These are phyloP conservation scores for Vidua macroura DNA, from an alignment of 2,113 vertebrate species.

Conservation along the genomic window DNA sequence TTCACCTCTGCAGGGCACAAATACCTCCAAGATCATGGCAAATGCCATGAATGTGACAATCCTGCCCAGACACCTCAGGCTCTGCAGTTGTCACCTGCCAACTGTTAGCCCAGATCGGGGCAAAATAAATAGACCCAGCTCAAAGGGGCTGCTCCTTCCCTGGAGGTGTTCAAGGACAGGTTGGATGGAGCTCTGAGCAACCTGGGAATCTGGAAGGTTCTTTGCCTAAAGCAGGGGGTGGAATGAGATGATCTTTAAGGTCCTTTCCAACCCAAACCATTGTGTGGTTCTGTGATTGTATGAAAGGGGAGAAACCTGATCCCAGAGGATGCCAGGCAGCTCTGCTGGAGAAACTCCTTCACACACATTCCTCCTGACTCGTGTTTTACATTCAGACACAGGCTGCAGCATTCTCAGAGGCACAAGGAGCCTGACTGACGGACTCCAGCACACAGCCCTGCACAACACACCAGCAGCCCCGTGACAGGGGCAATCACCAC, in stretches of 20 bases:
- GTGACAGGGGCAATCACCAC: not conserved
- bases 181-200: not conserved
- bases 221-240: not conserved
- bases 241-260: not conserved
- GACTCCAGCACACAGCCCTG: not conserved
- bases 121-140: not conserved
- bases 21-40: not conserved
- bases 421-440: not conserved
- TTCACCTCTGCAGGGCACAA: not conserved
- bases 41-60: rapidly evolving
- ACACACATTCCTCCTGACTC: not conserved
- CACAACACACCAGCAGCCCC: not conserved
- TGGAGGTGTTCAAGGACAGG: not conserved
- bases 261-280: not conserved
- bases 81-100: not conserved
- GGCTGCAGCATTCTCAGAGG: not conserved
- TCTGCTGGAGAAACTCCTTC: not conserved
- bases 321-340: not conserved
- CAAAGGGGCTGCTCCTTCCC: not conserved
- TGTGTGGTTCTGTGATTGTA: rapidly evolving
- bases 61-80: not conserved
- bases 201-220: not conserved
- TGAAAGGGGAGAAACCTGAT: not conserved
- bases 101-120: not conserved
- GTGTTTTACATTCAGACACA: not conserved